These are phyloP conservation scores for Chromobotia macracanthus DNA, from an alignment of 2,797 vertebrate species.

Conservation along the genomic window DNA sequence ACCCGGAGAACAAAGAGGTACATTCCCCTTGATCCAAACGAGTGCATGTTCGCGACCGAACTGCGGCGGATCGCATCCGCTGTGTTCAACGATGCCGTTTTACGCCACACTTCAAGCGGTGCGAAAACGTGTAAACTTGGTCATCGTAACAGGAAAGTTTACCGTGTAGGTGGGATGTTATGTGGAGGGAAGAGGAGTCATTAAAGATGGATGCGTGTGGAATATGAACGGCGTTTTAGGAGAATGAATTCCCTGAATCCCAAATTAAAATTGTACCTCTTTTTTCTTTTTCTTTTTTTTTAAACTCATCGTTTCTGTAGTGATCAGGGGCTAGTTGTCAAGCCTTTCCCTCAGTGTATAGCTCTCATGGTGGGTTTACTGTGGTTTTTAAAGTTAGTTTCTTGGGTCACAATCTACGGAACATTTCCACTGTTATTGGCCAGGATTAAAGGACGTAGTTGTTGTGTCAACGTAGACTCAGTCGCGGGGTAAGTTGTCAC, in stretches of 20 bases:
- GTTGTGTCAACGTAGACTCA: no score
- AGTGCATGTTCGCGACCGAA: background rate
- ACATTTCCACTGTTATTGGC: background rate
- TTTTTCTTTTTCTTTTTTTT: conserved; percentile 17
- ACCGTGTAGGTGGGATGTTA: conserved; percentile 34
- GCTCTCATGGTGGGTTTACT: no score
- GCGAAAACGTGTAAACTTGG: background rate
- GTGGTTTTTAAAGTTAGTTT: no score
- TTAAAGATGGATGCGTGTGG: conserved; percentile 51
- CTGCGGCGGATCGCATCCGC: background rate
- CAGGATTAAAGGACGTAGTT: background rate
- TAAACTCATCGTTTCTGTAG: background rate
- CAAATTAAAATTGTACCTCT: background rate
- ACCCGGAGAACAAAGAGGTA: conserved; percentile 61
- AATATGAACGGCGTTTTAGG: conserved; percentile 15
- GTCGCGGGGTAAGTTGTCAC: no score
- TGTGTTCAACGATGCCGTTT: background rate
- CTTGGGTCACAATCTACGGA: background rate
- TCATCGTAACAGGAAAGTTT: conserved; percentile 11
- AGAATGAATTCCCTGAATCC: background rate
- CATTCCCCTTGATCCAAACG: conserved; percentile 40
- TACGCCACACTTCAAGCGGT: background rate
- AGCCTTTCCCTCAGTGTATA: no score
- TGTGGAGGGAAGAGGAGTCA: conserved; percentile 32
- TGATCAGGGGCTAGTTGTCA: background rate